A percentile compares a stretch with the other conserved stretches of the same genome.
phyloP scores from a whole-genome alignment of 2,888 invertebrate genomes.

The Odontocerum albicorne region DNA sequence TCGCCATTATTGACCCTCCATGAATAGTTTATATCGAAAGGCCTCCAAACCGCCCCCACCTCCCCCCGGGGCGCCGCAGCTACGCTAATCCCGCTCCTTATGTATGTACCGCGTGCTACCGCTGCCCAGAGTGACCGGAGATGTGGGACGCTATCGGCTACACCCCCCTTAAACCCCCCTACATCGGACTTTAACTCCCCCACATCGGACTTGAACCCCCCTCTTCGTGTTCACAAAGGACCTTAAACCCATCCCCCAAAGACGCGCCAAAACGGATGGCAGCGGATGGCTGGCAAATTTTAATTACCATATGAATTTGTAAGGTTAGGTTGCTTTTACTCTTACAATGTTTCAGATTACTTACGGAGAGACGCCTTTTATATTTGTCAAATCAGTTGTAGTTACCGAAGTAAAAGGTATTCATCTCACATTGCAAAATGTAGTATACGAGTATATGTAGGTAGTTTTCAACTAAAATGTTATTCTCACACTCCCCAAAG shows the following conservation, averaged over 20 bases:
- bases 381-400: no score
- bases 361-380: no score
- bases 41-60: no score
- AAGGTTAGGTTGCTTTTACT: no score
- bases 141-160: constrained; percentile 2
- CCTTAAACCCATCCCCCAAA: no score
- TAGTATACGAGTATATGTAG: no score
- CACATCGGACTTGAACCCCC: constrained; percentile 38
- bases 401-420: no score
- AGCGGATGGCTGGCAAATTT: constrained; percentile 37
- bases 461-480: no score
- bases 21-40: constrained; percentile 36
- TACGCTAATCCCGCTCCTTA: constrained; percentile 27
- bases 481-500: no score
- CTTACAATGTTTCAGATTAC: no score
- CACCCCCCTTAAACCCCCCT: constrained; percentile 38
- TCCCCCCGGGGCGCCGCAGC: constrained; percentile 39
- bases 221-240: constrained; percentile 39
- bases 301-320: no score
- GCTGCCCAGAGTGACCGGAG: constrained; percentile 6
- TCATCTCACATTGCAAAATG: no score
- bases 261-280: constrained; percentile 40
- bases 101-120: constrained; percentile 7
- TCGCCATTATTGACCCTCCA: constrained; percentile 35
- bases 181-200: constrained; percentile 40